Base-by-base conservation (phyloP, 2,113 vertebrate species). In the Thomomys bottae region DNA sequence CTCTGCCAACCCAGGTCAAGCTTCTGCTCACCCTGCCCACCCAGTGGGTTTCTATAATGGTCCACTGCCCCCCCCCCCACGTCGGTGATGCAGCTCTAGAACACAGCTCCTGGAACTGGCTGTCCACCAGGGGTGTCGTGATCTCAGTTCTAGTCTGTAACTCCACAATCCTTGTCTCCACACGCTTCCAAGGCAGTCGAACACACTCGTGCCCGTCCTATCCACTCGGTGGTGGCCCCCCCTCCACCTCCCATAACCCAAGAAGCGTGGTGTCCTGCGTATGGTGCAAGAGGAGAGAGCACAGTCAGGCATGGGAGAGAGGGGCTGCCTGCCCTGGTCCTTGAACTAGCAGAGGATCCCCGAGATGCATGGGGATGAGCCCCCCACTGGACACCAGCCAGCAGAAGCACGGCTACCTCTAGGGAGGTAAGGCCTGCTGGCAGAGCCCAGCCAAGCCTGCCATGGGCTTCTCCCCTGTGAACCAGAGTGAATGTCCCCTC, bases 291-390 rank as follows among this genome's bases (percentile, higher is more conserved):
- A 32, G 4, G 20, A 78, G 45, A 82, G 24, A 14, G 20, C 57
- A 34, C 59, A 8, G 1, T 21, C 17, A 7, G n/a, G 63, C 0
- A 0, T 2, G 8, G n/a, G 15, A 36, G 14, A 4, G 1, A 26
- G 23, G 18, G 32, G 49, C 20, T 38, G 36, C 3, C 6, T 26
- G 11, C 88, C 63, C 73, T 87, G 15, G 3, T 1, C 0, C 61
- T 36, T 8, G 38, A 40, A 45, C 6, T 8, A 28, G 30, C 59
- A 6, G 21, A 18, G 20, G 7, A 30, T 26, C 17, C 42, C 72
- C 63, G 78, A 45, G 49, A 20, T 0, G 36, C 23, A 5, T 49
- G 6, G 8, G 45, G 90, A 36, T 30, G 75, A 79, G 94, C 28
- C 85, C 59, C n/a, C 1, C 67, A 0, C 3, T 54, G 36, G 8